Conservation (phyloP, 2,797 vertebrate species). For the Falco biarmicus region DNA sequence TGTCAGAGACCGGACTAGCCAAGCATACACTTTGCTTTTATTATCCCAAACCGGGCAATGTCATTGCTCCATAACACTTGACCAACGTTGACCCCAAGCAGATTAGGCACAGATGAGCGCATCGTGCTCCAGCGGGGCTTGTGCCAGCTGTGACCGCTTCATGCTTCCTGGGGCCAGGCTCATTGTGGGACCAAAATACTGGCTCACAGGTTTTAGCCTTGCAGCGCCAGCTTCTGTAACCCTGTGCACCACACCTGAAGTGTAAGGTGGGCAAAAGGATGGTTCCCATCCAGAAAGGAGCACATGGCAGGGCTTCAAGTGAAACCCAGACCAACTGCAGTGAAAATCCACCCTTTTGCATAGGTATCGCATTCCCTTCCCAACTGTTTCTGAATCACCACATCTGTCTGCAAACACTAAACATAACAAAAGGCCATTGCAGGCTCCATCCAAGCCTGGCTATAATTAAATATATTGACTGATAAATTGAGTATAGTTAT, state of each 20-base stretch:
- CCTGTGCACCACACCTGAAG: background rate
- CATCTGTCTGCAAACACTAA: constrained; percentile 21
- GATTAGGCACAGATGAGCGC: background rate
- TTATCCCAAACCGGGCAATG: background rate
- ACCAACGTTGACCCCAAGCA: background rate
- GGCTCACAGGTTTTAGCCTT: background rate
- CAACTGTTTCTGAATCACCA: background rate
- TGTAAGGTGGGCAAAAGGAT: background rate
- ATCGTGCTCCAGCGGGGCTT: fast-evolving
- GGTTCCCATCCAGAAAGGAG: background rate
- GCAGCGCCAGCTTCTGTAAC: background rate
- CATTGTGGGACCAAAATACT: fast-evolving
- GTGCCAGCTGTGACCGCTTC: fast-evolving
- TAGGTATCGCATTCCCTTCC: background rate
- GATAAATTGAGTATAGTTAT: constrained; percentile 53
- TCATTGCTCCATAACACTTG: background rate
- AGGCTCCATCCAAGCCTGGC: constrained; percentile 28
- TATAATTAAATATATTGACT: constrained; percentile 65
- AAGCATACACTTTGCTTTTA: background rate
- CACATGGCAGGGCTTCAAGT: background rate
- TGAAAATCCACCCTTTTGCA: background rate
- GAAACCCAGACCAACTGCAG: background rate
- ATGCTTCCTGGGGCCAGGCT: fast-evolving
- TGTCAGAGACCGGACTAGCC: background rate
- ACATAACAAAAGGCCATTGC: constrained; percentile 38